These are phyloP conservation scores for Cetoscarus ocellatus DNA, from an alignment of 2,797 vertebrate species.

Conservation along the genomic window DNA sequence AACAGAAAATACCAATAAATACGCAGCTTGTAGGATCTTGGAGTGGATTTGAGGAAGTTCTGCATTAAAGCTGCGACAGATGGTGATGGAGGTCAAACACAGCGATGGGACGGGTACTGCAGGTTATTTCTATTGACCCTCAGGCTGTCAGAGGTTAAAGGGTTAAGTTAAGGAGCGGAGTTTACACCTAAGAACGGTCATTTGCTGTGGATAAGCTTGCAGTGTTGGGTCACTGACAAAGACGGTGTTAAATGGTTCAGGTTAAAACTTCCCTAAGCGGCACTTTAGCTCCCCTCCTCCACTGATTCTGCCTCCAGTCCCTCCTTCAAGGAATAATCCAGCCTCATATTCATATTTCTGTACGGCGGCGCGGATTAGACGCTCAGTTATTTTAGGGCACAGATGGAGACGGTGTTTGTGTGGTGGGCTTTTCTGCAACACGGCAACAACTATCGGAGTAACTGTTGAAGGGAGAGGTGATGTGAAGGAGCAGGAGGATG, in stretches of 20 bases:
- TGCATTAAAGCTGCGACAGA: not conserved
- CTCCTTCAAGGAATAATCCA: not conserved
- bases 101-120: not conserved
- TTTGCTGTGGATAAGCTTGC: constrained; percentile 16
- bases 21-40: not conserved
- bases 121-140: not conserved
- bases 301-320: not conserved
- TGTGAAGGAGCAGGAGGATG: too few species aligned
- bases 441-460: too few species aligned
- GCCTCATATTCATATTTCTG: not conserved
- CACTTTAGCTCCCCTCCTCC: not conserved
- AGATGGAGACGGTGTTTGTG: too few species aligned
- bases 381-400: too few species aligned
- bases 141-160: not conserved
- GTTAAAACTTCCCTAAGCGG: constrained; percentile 15
- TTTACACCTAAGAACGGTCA: constrained; percentile 21
- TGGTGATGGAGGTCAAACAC: constrained; percentile 2
- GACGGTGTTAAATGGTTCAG: constrained; percentile 29
- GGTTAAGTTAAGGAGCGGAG: constrained; percentile 1
- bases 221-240: constrained; percentile 9
- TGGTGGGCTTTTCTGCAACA: too few species aligned
- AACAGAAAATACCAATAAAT: too few species aligned
- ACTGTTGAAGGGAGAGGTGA: too few species aligned
- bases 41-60: not conserved
- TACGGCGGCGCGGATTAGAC: not conserved